Conservation (phyloP, 2,113 vertebrate species). For the Eudyptes chrysolophus region DNA sequence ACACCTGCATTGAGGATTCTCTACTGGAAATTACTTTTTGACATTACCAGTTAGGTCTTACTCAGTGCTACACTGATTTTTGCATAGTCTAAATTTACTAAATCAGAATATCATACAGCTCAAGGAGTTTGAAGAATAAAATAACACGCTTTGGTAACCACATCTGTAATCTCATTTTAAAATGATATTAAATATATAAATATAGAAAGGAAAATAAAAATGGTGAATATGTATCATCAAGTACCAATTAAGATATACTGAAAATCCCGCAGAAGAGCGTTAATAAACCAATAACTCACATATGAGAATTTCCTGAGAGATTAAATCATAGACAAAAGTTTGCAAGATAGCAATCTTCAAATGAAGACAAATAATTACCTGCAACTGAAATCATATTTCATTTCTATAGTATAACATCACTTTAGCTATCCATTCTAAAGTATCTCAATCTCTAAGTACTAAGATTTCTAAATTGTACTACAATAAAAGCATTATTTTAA, state of each 20-base stretch:
- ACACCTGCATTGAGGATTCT: background rate
- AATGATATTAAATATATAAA: background rate
- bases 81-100: background rate
- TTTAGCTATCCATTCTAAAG: background rate
- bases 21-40: background rate
- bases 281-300: background rate
- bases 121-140: background rate
- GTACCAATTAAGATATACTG: background rate
- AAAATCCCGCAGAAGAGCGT: background rate
- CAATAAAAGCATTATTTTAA: conserved; percentile 16
- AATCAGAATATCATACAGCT: background rate
- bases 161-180: background rate
- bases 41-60: background rate
- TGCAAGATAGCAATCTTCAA: background rate
- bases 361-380: background rate
- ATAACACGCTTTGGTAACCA: background rate
- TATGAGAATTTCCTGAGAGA: background rate
- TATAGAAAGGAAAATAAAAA: background rate
- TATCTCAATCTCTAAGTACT: background rate
- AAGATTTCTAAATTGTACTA: background rate
- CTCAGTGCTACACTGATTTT: background rate
- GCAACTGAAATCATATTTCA: background rate
- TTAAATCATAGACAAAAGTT: background rate
- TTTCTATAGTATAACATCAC: background rate
- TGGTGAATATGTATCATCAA: background rate